Evolutionary conservation across 1,140 invertebrate species (phyloP).

Genomic region (Phthorimaea operculella): DNA sequence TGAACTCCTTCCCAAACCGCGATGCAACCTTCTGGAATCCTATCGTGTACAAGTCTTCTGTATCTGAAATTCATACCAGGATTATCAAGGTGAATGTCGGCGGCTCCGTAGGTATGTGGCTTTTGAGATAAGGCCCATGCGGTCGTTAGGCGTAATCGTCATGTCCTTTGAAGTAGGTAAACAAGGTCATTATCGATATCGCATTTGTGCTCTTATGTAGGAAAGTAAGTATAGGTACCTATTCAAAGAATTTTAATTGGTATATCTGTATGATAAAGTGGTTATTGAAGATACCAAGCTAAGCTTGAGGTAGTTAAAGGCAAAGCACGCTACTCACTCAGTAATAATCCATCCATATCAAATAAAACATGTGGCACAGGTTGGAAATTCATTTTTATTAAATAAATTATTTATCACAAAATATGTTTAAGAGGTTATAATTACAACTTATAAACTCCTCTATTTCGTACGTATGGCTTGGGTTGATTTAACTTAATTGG

Average conservation of each 20-base stretch:
- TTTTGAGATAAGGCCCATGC: background rate
- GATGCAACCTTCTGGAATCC: constrained; percentile 76
- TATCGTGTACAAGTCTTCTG: constrained; percentile 81
- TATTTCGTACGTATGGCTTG: too few species aligned
- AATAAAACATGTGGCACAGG: constrained; percentile 60
- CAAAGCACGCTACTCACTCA: constrained; percentile 44
- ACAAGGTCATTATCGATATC: too few species aligned
- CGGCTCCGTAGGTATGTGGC: background rate
- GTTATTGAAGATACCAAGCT: background rate
- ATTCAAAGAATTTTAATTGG: too few species aligned
- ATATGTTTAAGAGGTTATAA: background rate
- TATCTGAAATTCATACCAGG: constrained; percentile 71
- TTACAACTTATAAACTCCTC: too few species aligned
- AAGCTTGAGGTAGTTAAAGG: background rate
- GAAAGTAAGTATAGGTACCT: too few species aligned
- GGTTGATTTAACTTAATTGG: too few species aligned
- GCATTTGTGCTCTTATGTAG: too few species aligned
- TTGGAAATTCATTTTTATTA: constrained; percentile 37
- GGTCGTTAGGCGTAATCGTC: too few species aligned
- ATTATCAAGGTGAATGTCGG: background rate
- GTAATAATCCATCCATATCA: constrained; percentile 63
- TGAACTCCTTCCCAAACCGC: constrained; percentile 78
- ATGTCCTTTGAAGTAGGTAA: too few species aligned
- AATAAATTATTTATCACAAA: constrained; percentile 12
- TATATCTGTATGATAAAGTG: too few species aligned